Base-by-base conservation (phyloP, 2,113 vertebrate species). In the Callopanchax toddi region DNA sequence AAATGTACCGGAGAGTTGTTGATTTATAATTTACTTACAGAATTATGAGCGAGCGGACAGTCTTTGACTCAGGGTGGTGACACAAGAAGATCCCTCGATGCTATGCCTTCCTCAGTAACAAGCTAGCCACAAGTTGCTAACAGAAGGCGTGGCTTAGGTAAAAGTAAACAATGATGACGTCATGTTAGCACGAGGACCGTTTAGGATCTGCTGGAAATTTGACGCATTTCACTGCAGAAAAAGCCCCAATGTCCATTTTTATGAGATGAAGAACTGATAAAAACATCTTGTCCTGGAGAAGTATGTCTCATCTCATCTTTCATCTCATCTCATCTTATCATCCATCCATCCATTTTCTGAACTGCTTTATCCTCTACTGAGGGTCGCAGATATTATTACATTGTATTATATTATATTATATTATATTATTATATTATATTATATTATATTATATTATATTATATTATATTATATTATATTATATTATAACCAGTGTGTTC, bases 151-250 rank as follows among this genome's bases (percentile, higher is more conserved):
- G 83, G 86, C 34, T 67, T 82, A 26, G 29, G 79, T 73, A 81
- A 90, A 90, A 90, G 87, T 89, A 90, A 90, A 90, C 87, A 90
- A 71, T 76, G 78, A 49, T 85, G 81, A 88, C 85, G 89, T 88
- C 83, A 90, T 59, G 60, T 9, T 32, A 78, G 80, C 85, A 83
- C 63, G 85, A 66, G 80, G 79, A 70, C 68, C 17, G 57, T 51
- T 65, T 61, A 22, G 40, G 52, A 29, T 48, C 39, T 1, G 20
- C 50, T 49, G 42, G 5, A 56, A 66, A 42, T 67, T 62, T 67
- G 71, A 60, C 71, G 62, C 62, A 54, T 52, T 43, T 59, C 6
- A 17, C 10, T 32, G 29, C 29, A 43, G n/a, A 6, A 32, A 63
- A 42, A 40, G 8, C 20, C 10, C 2, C 1, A 3, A 1, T 18